These are phyloP conservation scores for Osmoderma eremita DNA, from an alignment of 2,888 invertebrate genomes.

Conservation along the genomic window DNA sequence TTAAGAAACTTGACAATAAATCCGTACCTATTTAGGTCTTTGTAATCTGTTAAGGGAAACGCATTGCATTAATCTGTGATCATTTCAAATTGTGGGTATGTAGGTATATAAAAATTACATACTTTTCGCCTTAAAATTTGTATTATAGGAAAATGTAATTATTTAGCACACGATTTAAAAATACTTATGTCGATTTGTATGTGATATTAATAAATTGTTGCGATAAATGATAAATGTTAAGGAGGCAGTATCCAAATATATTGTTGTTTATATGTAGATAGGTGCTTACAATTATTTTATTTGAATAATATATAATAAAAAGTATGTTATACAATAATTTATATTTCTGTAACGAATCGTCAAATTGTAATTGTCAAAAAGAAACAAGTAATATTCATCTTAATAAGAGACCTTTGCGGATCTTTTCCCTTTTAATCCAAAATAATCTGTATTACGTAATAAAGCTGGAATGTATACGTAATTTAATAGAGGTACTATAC, in stretches of 20 bases:
- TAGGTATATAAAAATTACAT: conserved; percentile 7
- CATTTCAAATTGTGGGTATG: conserved; percentile 17
- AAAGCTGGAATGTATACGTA: too few species aligned
- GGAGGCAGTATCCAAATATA: background rate
- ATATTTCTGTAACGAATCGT: background rate
- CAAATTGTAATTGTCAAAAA: background rate
- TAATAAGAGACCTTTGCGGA: background rate
- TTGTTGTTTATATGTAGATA: background rate
- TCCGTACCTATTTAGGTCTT: background rate
- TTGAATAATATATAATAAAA: background rate
- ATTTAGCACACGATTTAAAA: background rate
- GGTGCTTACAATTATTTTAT: background rate
- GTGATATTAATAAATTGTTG: conserved; percentile 21
- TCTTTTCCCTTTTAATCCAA: background rate
- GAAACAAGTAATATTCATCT: background rate
- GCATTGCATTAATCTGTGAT: conserved; percentile 22
- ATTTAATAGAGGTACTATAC: too few species aligned
- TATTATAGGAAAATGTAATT: background rate
- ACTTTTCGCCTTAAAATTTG: background rate
- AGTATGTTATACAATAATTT: background rate
- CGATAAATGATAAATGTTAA: conserved; percentile 4
- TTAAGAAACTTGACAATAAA: conserved; percentile 16
- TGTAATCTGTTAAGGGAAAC: background rate
- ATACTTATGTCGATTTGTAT: conserved; percentile 11
- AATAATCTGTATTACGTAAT: too few species aligned